A percentile compares a stretch with the other conserved stretches of the same genome.
These are phyloP conservation scores for Tinea pellionella DNA, from an alignment of 2,888 invertebrate genomes.

Conservation along the genomic window DNA sequence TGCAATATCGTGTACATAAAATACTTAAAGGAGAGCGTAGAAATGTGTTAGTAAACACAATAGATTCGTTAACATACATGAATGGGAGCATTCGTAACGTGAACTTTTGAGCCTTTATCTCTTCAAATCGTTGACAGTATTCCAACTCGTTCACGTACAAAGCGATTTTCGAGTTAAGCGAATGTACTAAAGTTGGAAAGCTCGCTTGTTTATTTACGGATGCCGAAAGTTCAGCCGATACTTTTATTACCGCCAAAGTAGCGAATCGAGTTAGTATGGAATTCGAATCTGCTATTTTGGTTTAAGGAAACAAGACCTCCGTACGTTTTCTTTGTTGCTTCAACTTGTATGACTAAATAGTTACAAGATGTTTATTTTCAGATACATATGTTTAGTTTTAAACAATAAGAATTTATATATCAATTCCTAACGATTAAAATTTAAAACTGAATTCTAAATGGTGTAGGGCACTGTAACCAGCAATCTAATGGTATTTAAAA, in stretches of 20 bases:
- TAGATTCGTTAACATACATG: conserved; percentile 2
- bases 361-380: no score
- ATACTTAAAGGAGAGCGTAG: no score
- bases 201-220: conserved; percentile 11
- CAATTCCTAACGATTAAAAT: no score
- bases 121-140: conserved; percentile 29
- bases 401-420: no score
- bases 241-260: conserved; percentile 9
- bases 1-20: no score
- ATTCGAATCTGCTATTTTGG: conserved; percentile 12
- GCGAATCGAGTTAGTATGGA: neutral
- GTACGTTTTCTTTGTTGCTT: neutral
- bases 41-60: neutral
- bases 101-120: conserved; percentile 28
- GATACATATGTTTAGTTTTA: no score
- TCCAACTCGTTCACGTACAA: conserved; percentile 29
- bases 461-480: no score
- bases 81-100: conserved; percentile 19
- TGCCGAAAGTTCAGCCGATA: conserved; percentile 11
- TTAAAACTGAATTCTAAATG: no score
- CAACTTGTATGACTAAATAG: neutral
- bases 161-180: conserved; percentile 19
- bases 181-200: conserved; percentile 9
- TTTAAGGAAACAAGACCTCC: neutral
- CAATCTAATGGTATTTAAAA: no score